These are phyloP conservation scores for Yasuhikotakia modesta DNA, from an alignment of 2,797 vertebrate genomes.

Conservation along the genomic window DNA sequence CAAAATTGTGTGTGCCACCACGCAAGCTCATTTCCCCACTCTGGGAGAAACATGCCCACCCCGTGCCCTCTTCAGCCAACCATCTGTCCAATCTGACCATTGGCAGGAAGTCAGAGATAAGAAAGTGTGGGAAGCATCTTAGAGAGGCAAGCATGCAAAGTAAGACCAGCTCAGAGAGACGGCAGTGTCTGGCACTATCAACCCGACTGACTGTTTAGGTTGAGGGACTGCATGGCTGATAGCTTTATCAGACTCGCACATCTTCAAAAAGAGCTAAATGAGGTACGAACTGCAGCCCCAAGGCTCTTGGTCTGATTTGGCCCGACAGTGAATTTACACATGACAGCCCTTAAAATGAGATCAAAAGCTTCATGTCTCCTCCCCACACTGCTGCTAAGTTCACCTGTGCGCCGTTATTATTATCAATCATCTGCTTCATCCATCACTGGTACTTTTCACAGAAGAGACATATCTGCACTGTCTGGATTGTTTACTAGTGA, in stretches of 20 bases:
- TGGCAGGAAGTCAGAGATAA: constrained; percentile 58
- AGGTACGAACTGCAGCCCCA: constrained; percentile 55
- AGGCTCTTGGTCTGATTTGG: constrained; percentile 35
- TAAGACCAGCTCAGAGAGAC: constrained; percentile 62
- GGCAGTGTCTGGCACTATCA: constrained; percentile 62
- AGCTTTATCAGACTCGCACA: constrained; percentile 71
- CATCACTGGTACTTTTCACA: constrained; percentile 47
- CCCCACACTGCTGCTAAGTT: constrained; percentile 45
- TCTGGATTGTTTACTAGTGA: constrained; percentile 55
- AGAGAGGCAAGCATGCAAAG: constrained; percentile 51
- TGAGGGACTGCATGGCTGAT: constrained; percentile 66
- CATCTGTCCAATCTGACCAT: constrained; percentile 51
- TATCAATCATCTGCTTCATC: constrained; percentile 55
- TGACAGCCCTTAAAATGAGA: constrained; percentile 57
- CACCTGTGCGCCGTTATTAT: constrained; percentile 42
- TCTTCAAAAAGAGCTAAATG: constrained; percentile 66
- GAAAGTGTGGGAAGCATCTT: constrained; percentile 49
- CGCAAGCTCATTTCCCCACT: not conserved
- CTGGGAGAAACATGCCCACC: constrained; percentile 1
- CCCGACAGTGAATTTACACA: constrained; percentile 61
- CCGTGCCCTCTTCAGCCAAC: constrained; percentile 17
- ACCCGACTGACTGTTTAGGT: constrained; percentile 59
- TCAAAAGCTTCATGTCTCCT: constrained; percentile 42
- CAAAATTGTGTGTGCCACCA: constrained; percentile 12
- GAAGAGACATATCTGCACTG: constrained; percentile 23